Conservation (phyloP, 1,140 invertebrate species). For the Gryllus bimaculatus region DNA sequence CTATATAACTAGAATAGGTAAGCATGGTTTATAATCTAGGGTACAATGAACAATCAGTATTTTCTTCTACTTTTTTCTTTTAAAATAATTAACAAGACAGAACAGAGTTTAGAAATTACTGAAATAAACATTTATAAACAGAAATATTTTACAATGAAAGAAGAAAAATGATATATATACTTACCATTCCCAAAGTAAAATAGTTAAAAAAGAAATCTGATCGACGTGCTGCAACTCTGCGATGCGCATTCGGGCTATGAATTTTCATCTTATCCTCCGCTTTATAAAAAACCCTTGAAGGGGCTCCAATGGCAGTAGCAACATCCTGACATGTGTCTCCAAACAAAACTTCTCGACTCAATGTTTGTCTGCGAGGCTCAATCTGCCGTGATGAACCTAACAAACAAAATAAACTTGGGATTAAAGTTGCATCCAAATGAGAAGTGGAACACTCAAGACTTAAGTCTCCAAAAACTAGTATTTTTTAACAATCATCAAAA, state of each 20-base stretch:
- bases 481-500: not conserved
- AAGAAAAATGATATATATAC: constrained; percentile 31
- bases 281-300: constrained; percentile 82
- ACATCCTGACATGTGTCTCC: constrained; percentile 81
- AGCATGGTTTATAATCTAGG: too few relatives aligned
- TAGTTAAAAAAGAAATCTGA: constrained; percentile 97
- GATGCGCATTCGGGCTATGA: constrained; percentile 79
- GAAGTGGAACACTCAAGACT: not conserved
- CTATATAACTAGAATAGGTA: too few relatives aligned
- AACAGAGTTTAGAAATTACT: too few relatives aligned
- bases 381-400: constrained; percentile 31
- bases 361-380: constrained; percentile 37
- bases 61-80: too few relatives aligned
- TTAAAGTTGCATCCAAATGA: not conserved
- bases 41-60: too few relatives aligned
- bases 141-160: too few relatives aligned
- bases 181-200: constrained; percentile 85
- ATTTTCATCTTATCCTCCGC: constrained; percentile 98
- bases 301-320: constrained; percentile 61
- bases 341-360: constrained; percentile 61
- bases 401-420: not conserved
- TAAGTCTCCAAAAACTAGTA: not conserved
- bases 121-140: too few relatives aligned
- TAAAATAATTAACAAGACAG: too few relatives aligned
- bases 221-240: constrained; percentile 59